Base-by-base conservation (phyloP, 1,140 invertebrate species). In the Saxidomus purpurata region DNA sequence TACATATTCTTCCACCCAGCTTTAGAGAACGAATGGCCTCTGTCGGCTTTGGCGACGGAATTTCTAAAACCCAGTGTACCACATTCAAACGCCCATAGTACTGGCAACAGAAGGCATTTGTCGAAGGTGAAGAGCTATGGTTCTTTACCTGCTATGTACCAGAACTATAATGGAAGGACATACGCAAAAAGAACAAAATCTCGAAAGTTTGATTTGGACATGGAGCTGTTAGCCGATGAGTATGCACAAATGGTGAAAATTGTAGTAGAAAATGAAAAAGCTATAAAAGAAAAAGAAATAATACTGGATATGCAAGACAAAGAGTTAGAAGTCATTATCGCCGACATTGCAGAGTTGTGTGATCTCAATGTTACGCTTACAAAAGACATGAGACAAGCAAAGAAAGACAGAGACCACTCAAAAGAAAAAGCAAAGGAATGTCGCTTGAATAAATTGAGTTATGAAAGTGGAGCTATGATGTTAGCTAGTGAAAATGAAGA, bases 301-400 rank as follows among this genome's bases (percentile, higher is more conserved):
- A 8, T 13, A 3, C 40, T 76, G 4, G 40, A 76, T 15, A 76
- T 76, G 71, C n/a, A 76, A 49, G 71, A 76, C 40, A 76, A 76
- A 76, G n/a, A 47, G 6, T 25, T 76, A 15, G 71, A 76, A 47
- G 40, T 19, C 11, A 76, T 76, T 25, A 43, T 76, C 19, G 71
- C 71, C 22, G 13, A 36, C 38, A 76, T 76, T 25, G 71, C 71
- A n/a, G 40, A 76, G 22, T 8, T 76, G 4, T 76, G 71, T 76
- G 71, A 76, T 28, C 71, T 76, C 6, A 47, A 76, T 13, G 71
- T 76, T 13, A 76, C 36, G 1, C n/a, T 63, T 6, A 25, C 8
- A 28, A 28, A 28, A 63, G 59, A 63, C n/a, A n/a, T 28, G 22
- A 63, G n/a, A 28, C 2, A 55, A 22, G 52, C 52, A 6, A 55